These are phyloP conservation scores for Charina bottae DNA, from an alignment of 2,113 vertebrate genomes.

Conservation along the genomic window DNA sequence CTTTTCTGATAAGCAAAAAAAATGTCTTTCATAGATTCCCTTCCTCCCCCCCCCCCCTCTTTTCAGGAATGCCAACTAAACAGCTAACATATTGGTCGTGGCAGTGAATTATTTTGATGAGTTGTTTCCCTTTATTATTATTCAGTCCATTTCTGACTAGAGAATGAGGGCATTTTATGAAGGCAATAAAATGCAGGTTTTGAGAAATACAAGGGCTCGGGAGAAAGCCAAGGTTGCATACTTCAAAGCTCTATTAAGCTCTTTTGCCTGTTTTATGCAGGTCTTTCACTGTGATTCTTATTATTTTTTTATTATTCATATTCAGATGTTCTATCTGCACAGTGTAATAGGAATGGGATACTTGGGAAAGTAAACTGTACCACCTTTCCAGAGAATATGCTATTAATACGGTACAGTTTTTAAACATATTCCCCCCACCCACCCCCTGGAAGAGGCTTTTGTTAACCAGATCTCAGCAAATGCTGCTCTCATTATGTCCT, in stretches of 20 bases:
- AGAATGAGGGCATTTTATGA: slow-evolving; percentile 9
- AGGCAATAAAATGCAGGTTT: slow-evolving; percentile 22
- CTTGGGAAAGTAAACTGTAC: background rate
- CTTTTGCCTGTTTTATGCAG: slow-evolving; percentile 19
- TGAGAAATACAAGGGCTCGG: slow-evolving; percentile 5
- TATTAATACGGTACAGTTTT: background rate
- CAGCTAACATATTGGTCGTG: background rate
- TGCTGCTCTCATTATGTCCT: background rate
- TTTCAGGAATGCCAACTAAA: background rate
- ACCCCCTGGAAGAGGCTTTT: background rate
- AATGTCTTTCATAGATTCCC: background rate
- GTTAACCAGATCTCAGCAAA: background rate
- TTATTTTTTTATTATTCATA: background rate
- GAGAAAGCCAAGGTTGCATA: background rate
- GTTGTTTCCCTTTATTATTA: background rate
- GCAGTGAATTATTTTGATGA: background rate
- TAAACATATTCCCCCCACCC: background rate
- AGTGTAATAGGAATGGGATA: background rate
- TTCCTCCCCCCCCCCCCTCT: too few relatives aligned
- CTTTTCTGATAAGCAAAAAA: background rate
- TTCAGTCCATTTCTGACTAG: background rate
- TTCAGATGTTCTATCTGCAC: background rate
- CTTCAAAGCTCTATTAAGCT: slow-evolving; percentile 18
- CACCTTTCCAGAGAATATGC: background rate
- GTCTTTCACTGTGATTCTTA: slow-evolving; percentile 1